These are phyloP conservation scores for Malaclemys terrapin DNA, from an alignment of 2,113 vertebrate species.

Conservation along the genomic window DNA sequence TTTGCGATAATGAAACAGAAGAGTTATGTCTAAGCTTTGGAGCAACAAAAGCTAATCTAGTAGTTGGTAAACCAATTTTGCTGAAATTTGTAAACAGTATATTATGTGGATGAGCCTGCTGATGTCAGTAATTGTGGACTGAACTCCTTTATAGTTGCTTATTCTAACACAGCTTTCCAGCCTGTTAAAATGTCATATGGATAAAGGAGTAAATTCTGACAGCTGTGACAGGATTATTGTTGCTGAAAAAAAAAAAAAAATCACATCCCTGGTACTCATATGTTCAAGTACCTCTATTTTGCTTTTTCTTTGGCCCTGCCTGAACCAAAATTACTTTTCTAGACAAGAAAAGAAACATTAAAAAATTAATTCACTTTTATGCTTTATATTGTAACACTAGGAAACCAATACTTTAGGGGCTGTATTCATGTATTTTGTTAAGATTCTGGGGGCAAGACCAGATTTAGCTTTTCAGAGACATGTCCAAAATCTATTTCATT, in stretches of 20 bases:
- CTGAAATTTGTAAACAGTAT: slow-evolving; percentile 71
- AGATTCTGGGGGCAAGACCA: neutral
- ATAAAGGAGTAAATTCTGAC: slow-evolving; percentile 79
- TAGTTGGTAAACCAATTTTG: slow-evolving; percentile 62
- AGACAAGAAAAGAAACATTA: slow-evolving; percentile 35
- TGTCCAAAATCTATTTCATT: neutral
- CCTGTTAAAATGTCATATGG: slow-evolving; percentile 82
- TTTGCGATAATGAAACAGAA: slow-evolving; percentile 58
- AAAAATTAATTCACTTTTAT: neutral
- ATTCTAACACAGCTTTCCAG: slow-evolving; percentile 74
- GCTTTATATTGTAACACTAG: neutral
- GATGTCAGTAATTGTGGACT: slow-evolving; percentile 68
- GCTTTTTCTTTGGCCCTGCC: slow-evolving; percentile 62
- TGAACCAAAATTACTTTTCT: slow-evolving; percentile 57
- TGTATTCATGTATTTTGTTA: neutral
- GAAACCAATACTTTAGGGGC: neutral
- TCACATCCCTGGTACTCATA: slow-evolving; percentile 60
- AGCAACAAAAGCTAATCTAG: slow-evolving; percentile 55
- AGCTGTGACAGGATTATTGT: slow-evolving; percentile 80
- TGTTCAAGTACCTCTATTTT: slow-evolving; percentile 69
- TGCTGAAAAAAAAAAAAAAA: slow-evolving; percentile 74
- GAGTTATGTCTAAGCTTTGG: slow-evolving; percentile 50
- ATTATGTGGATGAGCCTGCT: slow-evolving; percentile 66
- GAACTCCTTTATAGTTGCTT: slow-evolving; percentile 74
- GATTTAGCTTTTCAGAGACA: neutral